A percentile compares a stretch with the other conserved stretches of the same genome.
phyloP scores from a whole-genome alignment of 2,888 invertebrate species.

The Xestia c-nigrum region DNA sequence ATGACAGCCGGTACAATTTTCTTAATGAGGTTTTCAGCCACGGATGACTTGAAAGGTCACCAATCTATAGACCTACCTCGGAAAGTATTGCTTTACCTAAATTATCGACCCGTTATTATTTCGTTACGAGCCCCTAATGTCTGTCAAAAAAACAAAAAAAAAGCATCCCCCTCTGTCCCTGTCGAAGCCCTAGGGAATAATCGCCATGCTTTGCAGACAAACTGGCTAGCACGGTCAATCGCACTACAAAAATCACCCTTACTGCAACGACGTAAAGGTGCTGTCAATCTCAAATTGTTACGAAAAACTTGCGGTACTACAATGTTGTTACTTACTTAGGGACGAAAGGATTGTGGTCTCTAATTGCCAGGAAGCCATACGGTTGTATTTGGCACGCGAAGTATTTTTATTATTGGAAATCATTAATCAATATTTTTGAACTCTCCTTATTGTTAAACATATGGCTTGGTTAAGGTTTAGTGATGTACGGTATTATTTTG shows the following conservation, averaged over 20 bases:
- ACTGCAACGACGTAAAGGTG: neutral
- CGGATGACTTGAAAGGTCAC: neutral
- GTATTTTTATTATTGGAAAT: neutral
- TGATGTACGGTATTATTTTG: neutral
- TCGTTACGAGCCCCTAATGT: neutral
- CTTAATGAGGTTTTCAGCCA: neutral
- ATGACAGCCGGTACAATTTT: neutral
- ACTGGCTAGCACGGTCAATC: neutral
- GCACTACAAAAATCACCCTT: neutral
- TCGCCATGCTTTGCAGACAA: neutral
- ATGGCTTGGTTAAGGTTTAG: neutral
- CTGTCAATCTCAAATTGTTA: neutral
- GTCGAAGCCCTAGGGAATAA: slow-evolving; percentile 3
- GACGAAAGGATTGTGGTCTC: slow-evolving; percentile 5
- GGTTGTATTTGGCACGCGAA: neutral
- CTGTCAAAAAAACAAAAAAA: neutral
- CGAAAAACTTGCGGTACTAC: neutral
- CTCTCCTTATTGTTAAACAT: neutral
- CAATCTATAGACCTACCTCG: neutral
- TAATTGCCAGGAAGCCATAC: slow-evolving; percentile 12
- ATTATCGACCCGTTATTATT: neutral
- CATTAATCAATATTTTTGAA: neutral
- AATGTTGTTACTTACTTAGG: neutral
- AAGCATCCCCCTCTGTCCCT: neutral
- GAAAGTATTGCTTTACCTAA: neutral